Percentiles rank a stretch among this genome's conserved stretches.
These are phyloP conservation scores for Tubulanus polymorphus DNA, from an alignment of 2,888 invertebrate genomes.

Conservation along the genomic window DNA sequence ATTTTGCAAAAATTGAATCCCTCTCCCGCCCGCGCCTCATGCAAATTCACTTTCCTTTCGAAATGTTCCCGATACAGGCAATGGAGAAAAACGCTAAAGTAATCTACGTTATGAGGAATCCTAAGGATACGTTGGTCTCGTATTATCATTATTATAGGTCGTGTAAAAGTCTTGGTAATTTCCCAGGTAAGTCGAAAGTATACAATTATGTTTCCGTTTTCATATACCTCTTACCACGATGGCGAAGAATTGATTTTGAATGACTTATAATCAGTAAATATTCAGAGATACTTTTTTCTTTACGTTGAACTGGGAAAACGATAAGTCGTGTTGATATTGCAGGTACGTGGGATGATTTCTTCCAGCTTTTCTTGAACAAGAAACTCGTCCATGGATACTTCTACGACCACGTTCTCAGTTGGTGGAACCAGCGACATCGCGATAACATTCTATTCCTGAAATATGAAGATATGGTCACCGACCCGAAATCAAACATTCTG, in stretches of 20 bases:
- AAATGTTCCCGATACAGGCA: background rate
- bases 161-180: background rate
- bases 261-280: too few species aligned
- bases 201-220: too few species aligned
- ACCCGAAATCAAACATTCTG: background rate
- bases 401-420: constrained; percentile 1
- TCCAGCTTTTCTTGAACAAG: background rate
- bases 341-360: background rate
- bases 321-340: too few species aligned
- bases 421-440: constrained; percentile 2
- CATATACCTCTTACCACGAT: too few species aligned
- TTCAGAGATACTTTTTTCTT: too few species aligned
- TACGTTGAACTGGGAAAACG: too few species aligned
- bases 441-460: background rate
- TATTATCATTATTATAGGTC: background rate
- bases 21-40: background rate
- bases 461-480: constrained; percentile 1
- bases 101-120: constrained; percentile 1
- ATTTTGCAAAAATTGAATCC: too few species aligned
- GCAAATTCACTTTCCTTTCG: background rate
- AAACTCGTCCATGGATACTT: background rate
- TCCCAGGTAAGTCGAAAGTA: too few species aligned
- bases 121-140: constrained; percentile 4
- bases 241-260: too few species aligned
- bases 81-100: background rate